These are phyloP conservation scores for Borostomias antarcticus DNA, from an alignment of 2,797 vertebrate genomes.

Conservation along the genomic window DNA sequence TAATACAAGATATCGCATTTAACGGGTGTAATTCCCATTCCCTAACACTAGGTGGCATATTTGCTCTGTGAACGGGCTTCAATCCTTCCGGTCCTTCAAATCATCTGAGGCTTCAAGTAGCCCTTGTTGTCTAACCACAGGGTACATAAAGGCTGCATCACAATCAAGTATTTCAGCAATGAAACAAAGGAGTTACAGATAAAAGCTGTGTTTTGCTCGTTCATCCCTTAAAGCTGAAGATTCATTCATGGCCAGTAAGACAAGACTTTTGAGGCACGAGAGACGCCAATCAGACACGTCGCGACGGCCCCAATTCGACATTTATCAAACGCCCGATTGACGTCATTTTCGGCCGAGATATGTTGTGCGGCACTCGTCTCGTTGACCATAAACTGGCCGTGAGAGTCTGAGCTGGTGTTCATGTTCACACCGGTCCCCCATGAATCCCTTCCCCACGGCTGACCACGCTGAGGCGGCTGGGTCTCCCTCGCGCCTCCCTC, in stretches of 20 bases:
- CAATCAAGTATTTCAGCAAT: background rate
- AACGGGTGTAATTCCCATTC: slow-evolving; percentile 43
- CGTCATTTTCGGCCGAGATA: no score
- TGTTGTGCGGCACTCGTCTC: no score
- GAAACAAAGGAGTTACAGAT: background rate
- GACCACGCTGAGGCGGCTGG: background rate
- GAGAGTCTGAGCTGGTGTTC: background rate
- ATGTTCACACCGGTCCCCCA: no score
- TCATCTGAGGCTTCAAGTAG: background rate
- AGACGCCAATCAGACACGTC: no score
- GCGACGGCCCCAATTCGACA: no score
- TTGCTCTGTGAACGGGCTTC: slow-evolving; percentile 31
- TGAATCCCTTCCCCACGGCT: background rate
- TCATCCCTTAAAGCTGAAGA: background rate
- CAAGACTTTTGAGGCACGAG: no score
- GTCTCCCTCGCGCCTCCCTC: background rate
- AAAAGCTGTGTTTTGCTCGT: background rate
- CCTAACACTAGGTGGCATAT: slow-evolving; percentile 63
- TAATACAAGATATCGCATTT: background rate
- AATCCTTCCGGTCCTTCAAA: slow-evolving; percentile 17
- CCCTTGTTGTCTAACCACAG: background rate
- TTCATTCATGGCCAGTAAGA: no score
- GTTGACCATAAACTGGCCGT: no score
- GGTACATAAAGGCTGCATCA: background rate
- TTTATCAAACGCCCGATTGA: no score